Evolutionary conservation across 37 sponge, comb jelly and placozoan genomes (phyloP).

Genomic region (Cliona cf. orientalis): DNA sequence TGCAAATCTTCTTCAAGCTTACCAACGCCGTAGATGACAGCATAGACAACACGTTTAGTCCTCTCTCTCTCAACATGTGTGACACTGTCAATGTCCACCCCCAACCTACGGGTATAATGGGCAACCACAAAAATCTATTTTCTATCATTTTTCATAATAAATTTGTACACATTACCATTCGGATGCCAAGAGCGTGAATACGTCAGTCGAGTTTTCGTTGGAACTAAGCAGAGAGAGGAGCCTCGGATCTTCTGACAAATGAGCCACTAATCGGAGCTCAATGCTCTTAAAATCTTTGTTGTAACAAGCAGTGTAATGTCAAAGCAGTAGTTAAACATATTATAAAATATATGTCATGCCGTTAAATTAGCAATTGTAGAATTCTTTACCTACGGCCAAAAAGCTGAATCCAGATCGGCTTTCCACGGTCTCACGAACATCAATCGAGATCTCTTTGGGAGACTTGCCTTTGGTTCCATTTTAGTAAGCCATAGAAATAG

Average conservation of each 20-base stretch:
- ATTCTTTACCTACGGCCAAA: slow-evolving; percentile 27
- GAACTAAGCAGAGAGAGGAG: slow-evolving; percentile 33
- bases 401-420: slow-evolving; percentile 55
- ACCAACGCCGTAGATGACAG: slow-evolving; percentile 89
- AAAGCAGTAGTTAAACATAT: neutral
- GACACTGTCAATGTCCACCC: slow-evolving; percentile 31
- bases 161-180: slow-evolving; percentile 64
- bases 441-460: slow-evolving; percentile 20
- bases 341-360: neutral
- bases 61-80: slow-evolving; percentile 68
- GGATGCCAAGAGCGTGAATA: slow-evolving; percentile 62
- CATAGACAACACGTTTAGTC: slow-evolving; percentile 86
- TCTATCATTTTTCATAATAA: neutral
- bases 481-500: neutral
- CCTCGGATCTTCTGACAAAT: slow-evolving; percentile 66
- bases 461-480: slow-evolving; percentile 20
- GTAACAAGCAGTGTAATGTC: neutral
- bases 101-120: slow-evolving; percentile 40
- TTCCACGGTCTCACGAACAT: slow-evolving; percentile 47
- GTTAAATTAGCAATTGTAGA: neutral
- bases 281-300: slow-evolving; percentile 82
- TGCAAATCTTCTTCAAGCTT: neutral
- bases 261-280: slow-evolving; percentile 85
- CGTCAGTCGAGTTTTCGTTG: slow-evolving; percentile 29
- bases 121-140: neutral